Percentiles rank a stretch among this genome's conserved stretches.
phyloP scores from a whole-genome alignment of 1,140 invertebrate species.

The Drosophila lini region DNA sequence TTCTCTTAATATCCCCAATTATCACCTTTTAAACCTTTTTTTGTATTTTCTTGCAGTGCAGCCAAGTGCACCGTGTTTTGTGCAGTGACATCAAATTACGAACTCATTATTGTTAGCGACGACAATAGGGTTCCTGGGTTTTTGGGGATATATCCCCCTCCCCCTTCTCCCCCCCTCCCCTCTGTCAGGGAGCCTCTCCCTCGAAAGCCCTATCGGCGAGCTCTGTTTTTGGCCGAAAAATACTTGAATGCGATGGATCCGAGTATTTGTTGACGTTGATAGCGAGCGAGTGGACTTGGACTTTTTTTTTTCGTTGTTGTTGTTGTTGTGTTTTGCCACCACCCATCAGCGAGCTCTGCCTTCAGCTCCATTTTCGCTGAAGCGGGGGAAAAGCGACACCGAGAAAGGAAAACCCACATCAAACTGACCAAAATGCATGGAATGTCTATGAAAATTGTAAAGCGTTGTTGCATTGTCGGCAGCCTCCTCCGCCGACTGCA shows the following conservation, averaged over 20 bases:
- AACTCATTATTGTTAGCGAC: constrained; percentile 80
- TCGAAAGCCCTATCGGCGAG: not conserved
- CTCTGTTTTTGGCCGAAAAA: constrained; percentile 64
- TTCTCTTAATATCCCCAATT: too few species aligned
- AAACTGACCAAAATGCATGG: constrained; percentile 83
- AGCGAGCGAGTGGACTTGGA: constrained; percentile 24
- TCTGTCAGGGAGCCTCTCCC: not conserved
- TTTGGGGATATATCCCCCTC: not conserved
- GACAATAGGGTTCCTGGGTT: constrained; percentile 44
- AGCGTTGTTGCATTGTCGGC: constrained; percentile 64
- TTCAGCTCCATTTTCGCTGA: constrained; percentile 31
- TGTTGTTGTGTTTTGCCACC: not conserved
- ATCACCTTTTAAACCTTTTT: not conserved
- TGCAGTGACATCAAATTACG: constrained; percentile 80
- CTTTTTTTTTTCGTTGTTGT: not conserved
- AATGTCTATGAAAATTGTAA: constrained; percentile 80
- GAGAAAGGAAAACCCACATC: constrained; percentile 79
- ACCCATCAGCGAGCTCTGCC: not conserved
- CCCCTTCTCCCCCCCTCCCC: not conserved
- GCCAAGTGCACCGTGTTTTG: constrained; percentile 54
- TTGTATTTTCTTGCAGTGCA: constrained; percentile 3
- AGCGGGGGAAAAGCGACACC: constrained; percentile 46
- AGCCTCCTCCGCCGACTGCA: constrained; percentile 10
- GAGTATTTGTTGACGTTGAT: constrained; percentile 76
- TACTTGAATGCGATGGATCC: constrained; percentile 49